A percentile compares a stretch with the other conserved stretches of the same genome.
phyloP scores from a whole-genome alignment of 1,140 invertebrate genomes.

The Sarcophaga peregrina region DNA sequence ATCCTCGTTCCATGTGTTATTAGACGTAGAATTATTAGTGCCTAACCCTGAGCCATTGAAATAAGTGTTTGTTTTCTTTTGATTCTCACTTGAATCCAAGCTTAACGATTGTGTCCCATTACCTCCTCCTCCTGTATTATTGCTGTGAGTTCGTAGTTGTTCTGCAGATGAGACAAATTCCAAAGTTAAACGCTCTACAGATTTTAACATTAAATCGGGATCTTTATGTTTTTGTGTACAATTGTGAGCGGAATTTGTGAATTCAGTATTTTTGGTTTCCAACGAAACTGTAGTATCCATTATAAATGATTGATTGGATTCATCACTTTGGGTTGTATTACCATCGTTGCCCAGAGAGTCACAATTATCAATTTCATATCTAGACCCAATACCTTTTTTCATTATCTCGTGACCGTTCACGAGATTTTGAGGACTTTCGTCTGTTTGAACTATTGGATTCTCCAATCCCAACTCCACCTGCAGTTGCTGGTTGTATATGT shows the following conservation, averaged over 20 bases:
- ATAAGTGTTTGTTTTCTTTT: constrained; percentile 50
- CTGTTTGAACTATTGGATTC: constrained; percentile 35
- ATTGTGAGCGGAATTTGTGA: constrained; percentile 27
- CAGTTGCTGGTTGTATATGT: constrained; percentile 32
- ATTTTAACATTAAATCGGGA: constrained; percentile 76
- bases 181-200: constrained; percentile 73
- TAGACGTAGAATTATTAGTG: constrained; percentile 62
- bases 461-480: background rate
- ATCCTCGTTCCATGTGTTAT: constrained; percentile 82
- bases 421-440: constrained; percentile 50
- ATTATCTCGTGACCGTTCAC: constrained; percentile 57
- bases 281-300: constrained; percentile 55
- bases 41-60: constrained; percentile 56
- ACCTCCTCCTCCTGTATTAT: constrained; percentile 24
- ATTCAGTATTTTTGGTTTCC: constrained; percentile 42
- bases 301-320: constrained; percentile 62
- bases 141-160: constrained; percentile 65
- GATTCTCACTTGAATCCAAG: background rate
- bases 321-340: constrained; percentile 54
- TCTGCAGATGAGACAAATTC: constrained; percentile 73
- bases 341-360: constrained; percentile 53
- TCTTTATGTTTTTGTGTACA: constrained; percentile 68
- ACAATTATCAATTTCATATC: constrained; percentile 43
- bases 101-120: constrained; percentile 21
- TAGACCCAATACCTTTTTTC: constrained; percentile 58